A percentile compares a stretch with the other conserved stretches of the same genome.
phyloP scores from a whole-genome alignment of 2,113 vertebrate species.

The Psephotus haematonotus region DNA sequence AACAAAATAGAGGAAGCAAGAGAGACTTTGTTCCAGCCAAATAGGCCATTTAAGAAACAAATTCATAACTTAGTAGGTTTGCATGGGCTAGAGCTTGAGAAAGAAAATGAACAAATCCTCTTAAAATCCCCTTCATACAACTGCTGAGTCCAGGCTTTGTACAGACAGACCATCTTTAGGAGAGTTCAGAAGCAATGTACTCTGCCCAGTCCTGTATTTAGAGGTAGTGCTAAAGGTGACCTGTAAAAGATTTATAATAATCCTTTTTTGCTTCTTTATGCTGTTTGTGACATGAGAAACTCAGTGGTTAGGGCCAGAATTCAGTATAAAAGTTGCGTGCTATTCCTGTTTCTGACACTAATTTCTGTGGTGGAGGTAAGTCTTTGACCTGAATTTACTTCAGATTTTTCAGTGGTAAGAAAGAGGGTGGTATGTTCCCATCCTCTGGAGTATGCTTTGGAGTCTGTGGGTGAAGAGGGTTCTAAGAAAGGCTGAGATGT shows the following conservation, averaged over 20 bases:
- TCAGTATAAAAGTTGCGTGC: not conserved
- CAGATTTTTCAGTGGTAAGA: not conserved
- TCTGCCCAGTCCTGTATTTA: conserved; percentile 61
- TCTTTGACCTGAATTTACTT: conserved; percentile 27
- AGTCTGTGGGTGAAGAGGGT: not conserved
- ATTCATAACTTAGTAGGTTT: conserved; percentile 2
- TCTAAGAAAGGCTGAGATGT: not conserved
- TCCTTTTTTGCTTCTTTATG: conserved; percentile 44
- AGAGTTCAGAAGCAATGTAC: conserved; percentile 53
- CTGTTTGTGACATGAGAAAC: not conserved
- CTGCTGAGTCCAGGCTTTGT: not conserved
- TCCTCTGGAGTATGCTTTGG: conserved; percentile 42
- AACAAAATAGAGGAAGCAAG: conserved; percentile 60
- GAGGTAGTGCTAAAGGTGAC: conserved; percentile 77
- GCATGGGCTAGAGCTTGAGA: conserved; percentile 49
- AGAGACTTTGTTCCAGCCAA: conserved; percentile 56
- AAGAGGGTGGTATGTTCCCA: not conserved
- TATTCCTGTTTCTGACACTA: not conserved
- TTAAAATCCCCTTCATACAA: not conserved
- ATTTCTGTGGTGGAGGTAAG: not conserved
- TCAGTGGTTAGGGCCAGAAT: not conserved
- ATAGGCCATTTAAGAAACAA: conserved; percentile 63
- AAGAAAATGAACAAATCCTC: conserved; percentile 14
- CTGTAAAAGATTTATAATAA: not conserved
- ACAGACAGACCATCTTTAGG: not conserved